Conservation (phyloP, 2,888 invertebrate species). For the Mesoligia furuncula region DNA sequence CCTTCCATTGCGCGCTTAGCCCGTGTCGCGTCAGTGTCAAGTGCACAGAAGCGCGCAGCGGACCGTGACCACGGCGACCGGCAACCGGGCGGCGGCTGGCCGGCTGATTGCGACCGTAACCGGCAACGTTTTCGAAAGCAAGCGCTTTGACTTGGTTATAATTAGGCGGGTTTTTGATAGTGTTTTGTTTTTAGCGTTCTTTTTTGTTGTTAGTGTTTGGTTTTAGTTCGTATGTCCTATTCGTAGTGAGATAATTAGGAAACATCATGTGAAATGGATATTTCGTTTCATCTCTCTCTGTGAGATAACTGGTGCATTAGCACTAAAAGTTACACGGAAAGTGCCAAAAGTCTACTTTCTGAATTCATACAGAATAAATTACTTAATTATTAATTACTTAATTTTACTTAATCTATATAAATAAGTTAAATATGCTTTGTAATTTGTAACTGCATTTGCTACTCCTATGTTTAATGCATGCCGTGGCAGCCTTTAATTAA, state of each 20-base stretch:
- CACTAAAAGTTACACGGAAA: background rate
- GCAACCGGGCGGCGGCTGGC: background rate
- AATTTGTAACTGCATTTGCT: too few species aligned
- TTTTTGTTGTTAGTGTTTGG: background rate
- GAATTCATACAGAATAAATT: background rate
- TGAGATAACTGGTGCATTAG: background rate
- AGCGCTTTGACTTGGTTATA: constrained; percentile 40
- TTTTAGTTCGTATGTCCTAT: background rate
- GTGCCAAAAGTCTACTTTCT: background rate
- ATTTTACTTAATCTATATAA: too few species aligned
- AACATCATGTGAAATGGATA: background rate
- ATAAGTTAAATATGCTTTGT: too few species aligned
- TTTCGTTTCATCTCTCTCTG: background rate
- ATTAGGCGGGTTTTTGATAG: constrained; percentile 22
- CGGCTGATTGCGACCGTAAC: constrained; percentile 31
- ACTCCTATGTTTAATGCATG: too few species aligned
- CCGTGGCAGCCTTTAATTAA: too few species aligned
- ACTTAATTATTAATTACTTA: too few species aligned
- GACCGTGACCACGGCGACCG: constrained; percentile 22
- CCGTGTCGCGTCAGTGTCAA: constrained; percentile 56
- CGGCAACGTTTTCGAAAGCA: constrained; percentile 20
- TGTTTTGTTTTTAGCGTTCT: background rate
- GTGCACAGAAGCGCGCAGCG: constrained; percentile 50
- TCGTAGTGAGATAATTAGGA: background rate
- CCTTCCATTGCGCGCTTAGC: constrained; percentile 35